phyloP scores from a whole-genome alignment of 2,888 invertebrate genomes.

The Anarsia innoxiella region DNA sequence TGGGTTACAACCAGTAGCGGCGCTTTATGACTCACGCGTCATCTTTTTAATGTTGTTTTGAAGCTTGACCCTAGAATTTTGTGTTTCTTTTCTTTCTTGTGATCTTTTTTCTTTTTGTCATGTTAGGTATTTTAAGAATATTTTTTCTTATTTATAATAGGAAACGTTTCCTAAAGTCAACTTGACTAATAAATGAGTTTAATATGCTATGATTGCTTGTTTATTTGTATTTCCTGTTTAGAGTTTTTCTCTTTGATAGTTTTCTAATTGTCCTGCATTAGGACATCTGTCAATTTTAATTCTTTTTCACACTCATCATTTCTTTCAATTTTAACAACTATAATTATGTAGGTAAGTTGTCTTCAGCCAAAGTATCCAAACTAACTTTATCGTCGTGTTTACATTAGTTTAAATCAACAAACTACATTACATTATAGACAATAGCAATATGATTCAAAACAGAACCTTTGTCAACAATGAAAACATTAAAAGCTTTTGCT shows the following conservation, averaged over 20 bases:
- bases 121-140: too few relatives aligned
- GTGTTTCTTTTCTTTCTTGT: not conserved
- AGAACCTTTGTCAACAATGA: too few relatives aligned
- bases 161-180: not conserved
- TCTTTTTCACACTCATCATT: not conserved
- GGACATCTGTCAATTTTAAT: too few relatives aligned
- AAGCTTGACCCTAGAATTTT: not conserved
- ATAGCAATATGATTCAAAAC: not conserved
- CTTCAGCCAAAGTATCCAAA: not conserved
- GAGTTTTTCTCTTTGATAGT: too few relatives aligned
- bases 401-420: not conserved
- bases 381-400: not conserved
- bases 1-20: slow-evolving; percentile 26
- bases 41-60: not conserved
- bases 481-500: slow-evolving; percentile 1
- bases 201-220: not conserved
- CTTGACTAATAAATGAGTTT: not conserved
- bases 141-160: too few relatives aligned
- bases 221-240: too few relatives aligned
- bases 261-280: too few relatives aligned
- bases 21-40: slow-evolving; percentile 24
- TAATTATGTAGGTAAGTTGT: not conserved
- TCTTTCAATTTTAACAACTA: not conserved
- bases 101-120: too few relatives aligned
- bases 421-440: not conserved